Base-by-base conservation (phyloP, 2,113 vertebrate genomes). In the Odontesthes bonariensis region DNA sequence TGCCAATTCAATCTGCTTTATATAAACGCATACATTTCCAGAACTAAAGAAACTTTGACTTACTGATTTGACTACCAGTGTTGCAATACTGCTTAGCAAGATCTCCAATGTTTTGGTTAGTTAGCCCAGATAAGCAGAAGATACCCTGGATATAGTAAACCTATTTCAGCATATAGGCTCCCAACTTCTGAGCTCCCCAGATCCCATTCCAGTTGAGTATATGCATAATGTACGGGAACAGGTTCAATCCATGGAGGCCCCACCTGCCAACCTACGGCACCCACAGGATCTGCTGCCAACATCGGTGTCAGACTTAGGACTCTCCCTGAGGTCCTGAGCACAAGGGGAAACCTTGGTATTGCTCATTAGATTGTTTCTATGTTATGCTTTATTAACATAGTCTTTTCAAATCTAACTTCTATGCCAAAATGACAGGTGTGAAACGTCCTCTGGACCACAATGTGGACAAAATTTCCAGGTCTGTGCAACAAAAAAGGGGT, bases 271-370 rank as follows among this genome's bases (percentile, higher is more conserved):
- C 38, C 47, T 42, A 42, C 22, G 27, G 51, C 51, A 20, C 64
- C 63, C 64, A 32, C 35, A 68, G 65, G 65, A 55, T 53, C 35
- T 8, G 23, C 52, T 68, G 35, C 52, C 65, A 68, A 22, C 52
- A 55, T 68, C 51, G 42, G 52, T 49, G 46, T 49, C 46, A 55
- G 10, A 42, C 52, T 16, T 20, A 68, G 22, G 51, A 66, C 32
- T 10, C 33, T 23, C 49, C 11, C 20, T 17, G 64, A 40, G 16
- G 49, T 42, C 46, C 64, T 53, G 19, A 22, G 19, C 51, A 23
- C 51, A 40, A 23, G 13, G 32, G 32, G n/a, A 42, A 35, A 52
- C 47, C 52, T 44, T 14, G 23, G 11, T 8, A 19, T 42, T 68
- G 19, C 19, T 53, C 52, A 20, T 10, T n/a, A 23, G 14, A 52